Conservation (phyloP, 2,888 invertebrate species). For the Megastigmus dorsalis region DNA sequence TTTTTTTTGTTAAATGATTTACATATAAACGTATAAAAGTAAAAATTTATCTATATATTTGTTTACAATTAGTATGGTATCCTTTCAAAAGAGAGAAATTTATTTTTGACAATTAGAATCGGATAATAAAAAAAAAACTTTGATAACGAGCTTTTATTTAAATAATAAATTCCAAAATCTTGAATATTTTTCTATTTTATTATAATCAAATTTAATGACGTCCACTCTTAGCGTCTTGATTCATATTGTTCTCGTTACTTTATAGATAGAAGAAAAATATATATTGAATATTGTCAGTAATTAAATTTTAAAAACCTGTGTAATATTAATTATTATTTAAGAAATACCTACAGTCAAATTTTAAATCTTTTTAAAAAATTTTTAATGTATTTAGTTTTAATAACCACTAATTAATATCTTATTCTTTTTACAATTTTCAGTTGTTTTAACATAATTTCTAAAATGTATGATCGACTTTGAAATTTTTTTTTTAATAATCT, state of each 20-base stretch:
- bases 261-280: conserved; percentile 33
- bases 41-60: conserved; percentile 20
- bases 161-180: conserved; percentile 24
- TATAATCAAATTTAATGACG: conserved; percentile 33
- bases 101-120: conserved; percentile 47
- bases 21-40: conserved; percentile 18
- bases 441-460: neutral
- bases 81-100: conserved; percentile 37
- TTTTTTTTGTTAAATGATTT: conserved; percentile 9
- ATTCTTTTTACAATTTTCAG: conserved; percentile 6
- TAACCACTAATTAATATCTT: neutral
- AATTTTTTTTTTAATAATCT: neutral
- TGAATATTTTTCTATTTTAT: conserved; percentile 48
- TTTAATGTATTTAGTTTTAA: neutral
- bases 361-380: too few species aligned
- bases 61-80: conserved; percentile 37
- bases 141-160: conserved; percentile 44
- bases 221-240: conserved; percentile 30
- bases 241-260: conserved; percentile 46
- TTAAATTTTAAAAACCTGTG: conserved; percentile 34
- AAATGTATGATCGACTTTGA: neutral
- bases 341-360: conserved; percentile 43
- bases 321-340: conserved; percentile 29
- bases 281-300: conserved; percentile 39
- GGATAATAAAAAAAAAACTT: conserved; percentile 21